A percentile compares a stretch with the other conserved stretches of the same genome.
Conservation (phyloP, 2,113 vertebrate species). For the Tyrannus savana region DNA sequence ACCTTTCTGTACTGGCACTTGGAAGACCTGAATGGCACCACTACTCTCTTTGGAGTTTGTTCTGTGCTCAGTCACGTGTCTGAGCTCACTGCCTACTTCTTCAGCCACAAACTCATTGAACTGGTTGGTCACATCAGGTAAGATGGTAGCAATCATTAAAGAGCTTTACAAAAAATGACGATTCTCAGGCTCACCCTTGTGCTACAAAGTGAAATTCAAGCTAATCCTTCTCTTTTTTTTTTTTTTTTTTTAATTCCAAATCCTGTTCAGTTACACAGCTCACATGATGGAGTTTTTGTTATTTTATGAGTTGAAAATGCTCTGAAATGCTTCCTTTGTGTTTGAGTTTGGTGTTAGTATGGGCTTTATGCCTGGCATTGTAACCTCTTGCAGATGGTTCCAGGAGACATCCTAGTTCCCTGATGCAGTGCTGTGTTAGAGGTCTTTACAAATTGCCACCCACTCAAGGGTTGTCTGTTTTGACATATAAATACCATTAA, state of each 20-base stretch:
- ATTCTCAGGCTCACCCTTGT: not conserved
- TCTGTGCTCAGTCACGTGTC: constrained; percentile 93
- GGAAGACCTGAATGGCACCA: constrained; percentile 91
- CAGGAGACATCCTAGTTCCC: not conserved
- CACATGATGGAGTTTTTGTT: not conserved
- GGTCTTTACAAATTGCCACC: not conserved
- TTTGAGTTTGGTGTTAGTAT: not conserved
- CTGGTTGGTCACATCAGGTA: constrained; percentile 97
- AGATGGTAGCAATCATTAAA: not conserved
- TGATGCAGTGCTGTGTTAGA: not conserved
- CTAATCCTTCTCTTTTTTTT: not conserved
- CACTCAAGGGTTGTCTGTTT: not conserved
- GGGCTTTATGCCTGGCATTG: not conserved
- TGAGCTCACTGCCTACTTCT: constrained; percentile 94
- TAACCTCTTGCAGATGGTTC: not conserved
- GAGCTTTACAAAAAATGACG: not conserved
- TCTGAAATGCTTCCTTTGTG: not conserved
- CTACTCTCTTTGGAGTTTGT: constrained; percentile 95
- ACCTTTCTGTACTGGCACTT: constrained; percentile 98
- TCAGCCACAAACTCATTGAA: constrained; percentile 97
- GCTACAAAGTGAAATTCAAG: not conserved
- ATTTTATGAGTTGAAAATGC: not conserved
- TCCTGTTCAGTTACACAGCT: not conserved
- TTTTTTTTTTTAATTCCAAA: not conserved
- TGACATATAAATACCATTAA: not conserved